phyloP scores from a whole-genome alignment of 2,888 invertebrate species.

The Calliopum simillimum region DNA sequence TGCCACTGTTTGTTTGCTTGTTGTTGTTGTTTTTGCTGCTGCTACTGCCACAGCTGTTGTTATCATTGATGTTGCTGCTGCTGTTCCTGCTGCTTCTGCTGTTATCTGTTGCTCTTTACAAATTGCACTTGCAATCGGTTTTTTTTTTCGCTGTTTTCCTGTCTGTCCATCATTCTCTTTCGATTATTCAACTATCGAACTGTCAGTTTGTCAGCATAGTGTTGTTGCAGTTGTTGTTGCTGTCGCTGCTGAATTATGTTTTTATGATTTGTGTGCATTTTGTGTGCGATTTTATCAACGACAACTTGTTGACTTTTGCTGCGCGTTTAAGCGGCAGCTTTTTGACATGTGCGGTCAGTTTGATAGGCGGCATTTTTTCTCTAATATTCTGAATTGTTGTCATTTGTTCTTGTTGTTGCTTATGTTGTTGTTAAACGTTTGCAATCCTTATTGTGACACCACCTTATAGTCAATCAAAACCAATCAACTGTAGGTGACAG shows the following conservation, averaged over 20 bases:
- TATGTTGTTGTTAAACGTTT: neutral
- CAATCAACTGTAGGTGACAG: no score
- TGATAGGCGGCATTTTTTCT: no score
- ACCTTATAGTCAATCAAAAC: no score
- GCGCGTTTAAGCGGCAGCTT: neutral
- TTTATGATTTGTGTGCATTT: slow-evolving; percentile 12
- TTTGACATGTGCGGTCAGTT: slow-evolving; percentile 8
- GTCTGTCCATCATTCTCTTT: no score
- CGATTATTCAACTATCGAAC: no score
- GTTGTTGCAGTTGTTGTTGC: slow-evolving; percentile 9
- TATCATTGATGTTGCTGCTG: neutral
- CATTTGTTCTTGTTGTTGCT: neutral
- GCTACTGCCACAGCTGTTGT: no score
- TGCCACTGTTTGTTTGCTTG: no score
- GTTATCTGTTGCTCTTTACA: slow-evolving; percentile 3
- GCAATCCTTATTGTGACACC: no score
- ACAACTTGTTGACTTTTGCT: neutral
- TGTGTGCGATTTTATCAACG: slow-evolving; percentile 4
- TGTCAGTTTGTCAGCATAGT: no score
- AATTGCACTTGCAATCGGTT: neutral
- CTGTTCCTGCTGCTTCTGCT: neutral
- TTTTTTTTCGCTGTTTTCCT: no score
- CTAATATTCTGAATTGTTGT: neutral
- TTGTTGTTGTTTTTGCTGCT: no score
- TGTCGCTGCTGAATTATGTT: slow-evolving; percentile 1